Base-by-base conservation (phyloP, 2,888 invertebrate species). In the Microdon myrmicae region DNA sequence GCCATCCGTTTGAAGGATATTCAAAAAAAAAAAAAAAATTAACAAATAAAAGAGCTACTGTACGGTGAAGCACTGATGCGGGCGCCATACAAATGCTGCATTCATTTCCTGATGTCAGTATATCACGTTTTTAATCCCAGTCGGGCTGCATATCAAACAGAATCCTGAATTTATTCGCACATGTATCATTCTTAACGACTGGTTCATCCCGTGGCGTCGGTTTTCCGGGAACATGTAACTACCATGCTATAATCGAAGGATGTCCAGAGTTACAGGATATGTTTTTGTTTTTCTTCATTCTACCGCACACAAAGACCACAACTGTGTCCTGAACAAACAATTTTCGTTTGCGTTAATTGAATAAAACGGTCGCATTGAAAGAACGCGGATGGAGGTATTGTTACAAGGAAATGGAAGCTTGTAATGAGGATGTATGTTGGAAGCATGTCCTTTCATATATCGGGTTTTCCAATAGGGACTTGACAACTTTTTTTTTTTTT, bases 121-220 rank as follows among this genome's bases (percentile, higher is more conserved):
- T 67, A 69, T 68, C 68, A 69, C 61, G 61, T 54, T 60, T 67
- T 68, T 69, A 69, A 68, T 69, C 69, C 68, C 35, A 59, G 49
- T 51, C 29, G 35, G 58, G 41, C 29, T 64, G 49, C 51, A 64
- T 64, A 58, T 58, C 64, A 58, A 64, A 67, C 68, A 56, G 55
- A 68, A 67, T 68, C 68, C 64, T 44, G 66, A 68, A 70, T 69
- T 70, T 70, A 70, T 70, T 69, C 68, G 60, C 69, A 68, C 68
- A 67, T 70, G 55, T 67, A 68, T 70, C 69, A 70, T 70, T 58
- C 68, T 68, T 70, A 69, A 67, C 66, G 55, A 60, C 58, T 49
- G 34, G 16, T 14, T 67, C 58, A 17, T 45, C 47, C 41, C 26
- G 41, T 26, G 10, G 25, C 25, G 17, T 26, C 22, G 8, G 23